A percentile compares a stretch with the other conserved stretches of the same genome.
Evolutionary conservation across 2,888 invertebrate species (phyloP).

Genomic region (Diadromus collaris): DNA sequence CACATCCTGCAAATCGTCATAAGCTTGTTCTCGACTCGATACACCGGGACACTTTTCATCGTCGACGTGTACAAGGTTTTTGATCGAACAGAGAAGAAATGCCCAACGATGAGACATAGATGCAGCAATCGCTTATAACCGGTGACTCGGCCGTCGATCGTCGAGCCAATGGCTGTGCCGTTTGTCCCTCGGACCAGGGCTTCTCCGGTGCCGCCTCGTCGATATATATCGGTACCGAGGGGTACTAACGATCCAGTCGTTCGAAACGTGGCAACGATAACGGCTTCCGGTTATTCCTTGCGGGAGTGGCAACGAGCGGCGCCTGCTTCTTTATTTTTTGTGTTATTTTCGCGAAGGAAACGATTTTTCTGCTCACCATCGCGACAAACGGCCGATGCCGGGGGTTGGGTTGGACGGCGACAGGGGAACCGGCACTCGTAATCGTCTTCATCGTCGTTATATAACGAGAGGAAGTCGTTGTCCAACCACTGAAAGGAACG

Average conservation of each 20-base stretch:
- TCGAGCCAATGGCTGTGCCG: slow-evolving; percentile 16
- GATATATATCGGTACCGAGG: slow-evolving; percentile 33
- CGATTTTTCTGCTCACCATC: slow-evolving; percentile 52
- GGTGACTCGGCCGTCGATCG: not conserved
- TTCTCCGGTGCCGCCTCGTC: slow-evolving; percentile 11
- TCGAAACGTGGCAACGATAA: slow-evolving; percentile 56
- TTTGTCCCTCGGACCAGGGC: not conserved
- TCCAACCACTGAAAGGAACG: slow-evolving; percentile 29
- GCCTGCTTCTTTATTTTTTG: slow-evolving; percentile 28
- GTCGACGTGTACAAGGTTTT: not conserved
- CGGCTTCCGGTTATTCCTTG: slow-evolving; percentile 53
- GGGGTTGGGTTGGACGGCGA: not conserved
- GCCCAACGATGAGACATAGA: not conserved
- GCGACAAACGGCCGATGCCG: slow-evolving; percentile 48
- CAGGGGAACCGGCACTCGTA: slow-evolving; percentile 21
- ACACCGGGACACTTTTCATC: not conserved
- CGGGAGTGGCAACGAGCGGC: slow-evolving; percentile 46
- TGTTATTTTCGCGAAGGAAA: slow-evolving; percentile 36
- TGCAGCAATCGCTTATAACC: not conserved
- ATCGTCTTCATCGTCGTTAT: slow-evolving; percentile 45
- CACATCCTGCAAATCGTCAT: slow-evolving; percentile 16
- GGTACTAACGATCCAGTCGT: slow-evolving; percentile 46
- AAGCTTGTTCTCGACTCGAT: slow-evolving; percentile 17
- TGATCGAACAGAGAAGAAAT: not conserved
- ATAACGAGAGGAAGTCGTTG: slow-evolving; percentile 50